Evolutionary conservation across 2,113 vertebrate genomes (phyloP), one percentile per base, ranked within the genome.

Genomic region (Helogale parvula): DNA sequence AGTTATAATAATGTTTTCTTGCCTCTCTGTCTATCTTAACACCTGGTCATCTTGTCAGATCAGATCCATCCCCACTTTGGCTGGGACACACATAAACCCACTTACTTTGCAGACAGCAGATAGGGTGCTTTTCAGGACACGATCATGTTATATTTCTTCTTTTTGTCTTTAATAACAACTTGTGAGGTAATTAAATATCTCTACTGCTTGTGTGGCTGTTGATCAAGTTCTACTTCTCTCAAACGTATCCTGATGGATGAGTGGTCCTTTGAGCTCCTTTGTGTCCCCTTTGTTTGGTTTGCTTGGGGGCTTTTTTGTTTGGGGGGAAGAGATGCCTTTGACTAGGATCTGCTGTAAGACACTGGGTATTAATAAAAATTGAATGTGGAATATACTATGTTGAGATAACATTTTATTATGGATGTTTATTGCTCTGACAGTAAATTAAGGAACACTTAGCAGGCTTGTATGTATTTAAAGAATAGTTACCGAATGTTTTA

Each of bases 321-420:
- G n/a, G 41, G 27, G 33, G 33, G 3, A 50, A 69, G 38, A 63
- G 6, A 60, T 10, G 41, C 0, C 19, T 33, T 69, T 81, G 25
- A 15, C 57, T 29, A 45, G 66, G 12, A 45, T 33, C 72, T 88
- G 38, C 50, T 29, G 29, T 52, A 38, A 5, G 41, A 52, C 1
- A 17, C 14, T 27, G 71, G 7, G 25, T 85, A 80, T 50, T 71
- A 47, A n/a, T 60, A 33, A 27, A 76, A 92, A 77, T 41, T 21
- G 57, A 92, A 81, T 17, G 21, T 76, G 33, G 82, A 29, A 60
- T 35, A 63, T 33, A 16, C 27, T 52, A 25, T 52, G 29, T 47
- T 80, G 90, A 65, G 33, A 38, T 29, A 87, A 38, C 60, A 41
- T 87, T 93, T 89, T 82, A 50, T 74, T 57, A 15, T 33, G 52